A percentile compares a stretch with the other conserved stretches of the same genome.
Evolutionary conservation across 1,140 invertebrate species (phyloP).

Genomic region (Oppia nitens): DNA sequence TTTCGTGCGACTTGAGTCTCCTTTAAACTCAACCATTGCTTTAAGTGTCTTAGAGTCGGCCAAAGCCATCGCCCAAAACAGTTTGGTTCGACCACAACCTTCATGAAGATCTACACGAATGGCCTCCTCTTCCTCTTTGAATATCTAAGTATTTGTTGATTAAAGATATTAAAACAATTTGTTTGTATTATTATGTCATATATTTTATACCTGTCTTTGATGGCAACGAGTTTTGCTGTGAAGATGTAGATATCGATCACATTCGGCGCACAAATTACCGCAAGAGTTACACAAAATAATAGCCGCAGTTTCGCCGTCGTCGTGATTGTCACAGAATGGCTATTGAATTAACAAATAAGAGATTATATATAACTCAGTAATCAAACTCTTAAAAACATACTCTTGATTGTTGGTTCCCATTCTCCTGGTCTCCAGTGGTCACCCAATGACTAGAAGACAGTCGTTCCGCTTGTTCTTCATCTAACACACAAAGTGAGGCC

Average conservation of each 20-base stretch:
- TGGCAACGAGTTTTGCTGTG: constrained; percentile 70
- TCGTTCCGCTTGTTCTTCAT: constrained; percentile 74
- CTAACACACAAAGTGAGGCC: constrained; percentile 76
- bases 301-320: constrained; percentile 82
- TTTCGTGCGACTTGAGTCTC: constrained; percentile 36
- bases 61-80: constrained; percentile 82
- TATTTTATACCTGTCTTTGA: constrained; percentile 56
- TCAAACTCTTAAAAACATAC: constrained; percentile 16
- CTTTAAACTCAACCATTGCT: constrained; percentile 79
- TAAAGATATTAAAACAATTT: too few relatives aligned
- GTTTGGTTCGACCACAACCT: constrained; percentile 80
- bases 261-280: constrained; percentile 83
- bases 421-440: constrained; percentile 3
- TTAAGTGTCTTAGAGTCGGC: constrained; percentile 83
- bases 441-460: constrained; percentile 51
- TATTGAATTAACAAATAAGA: constrained; percentile 24
- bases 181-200: background rate
- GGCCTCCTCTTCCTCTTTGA: constrained; percentile 87
- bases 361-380: constrained; percentile 6
- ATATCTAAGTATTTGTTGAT: constrained; percentile 47
- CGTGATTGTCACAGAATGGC: constrained; percentile 85
- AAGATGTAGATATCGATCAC: constrained; percentile 83
- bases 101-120: constrained; percentile 75
- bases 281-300: constrained; percentile 78
- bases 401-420: constrained; percentile 11